Conservation (phyloP, 2,888 invertebrate genomes). For the Eilema depressum region DNA sequence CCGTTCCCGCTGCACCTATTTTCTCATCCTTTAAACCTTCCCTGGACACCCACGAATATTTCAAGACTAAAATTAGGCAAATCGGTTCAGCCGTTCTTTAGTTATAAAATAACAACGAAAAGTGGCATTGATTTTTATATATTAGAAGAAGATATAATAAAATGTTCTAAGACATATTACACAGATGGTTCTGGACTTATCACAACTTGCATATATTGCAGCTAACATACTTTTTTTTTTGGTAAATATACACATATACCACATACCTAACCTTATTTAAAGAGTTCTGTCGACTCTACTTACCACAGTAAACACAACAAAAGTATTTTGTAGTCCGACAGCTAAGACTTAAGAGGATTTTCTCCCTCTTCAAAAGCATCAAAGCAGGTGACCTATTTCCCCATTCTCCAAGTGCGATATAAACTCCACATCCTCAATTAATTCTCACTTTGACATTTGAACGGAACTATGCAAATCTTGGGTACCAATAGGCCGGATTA, state of each 20-base stretch:
- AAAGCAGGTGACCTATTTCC: background rate
- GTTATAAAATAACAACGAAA: too few relatives aligned
- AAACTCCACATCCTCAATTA: slow-evolving; percentile 10
- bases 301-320: background rate
- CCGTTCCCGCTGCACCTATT: too few relatives aligned
- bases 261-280: background rate
- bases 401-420: background rate
- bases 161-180: too few relatives aligned
- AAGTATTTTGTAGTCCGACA: background rate
- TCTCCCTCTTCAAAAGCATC: background rate
- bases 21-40: too few relatives aligned
- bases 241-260: background rate
- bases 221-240: too few relatives aligned
- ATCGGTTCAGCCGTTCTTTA: too few relatives aligned
- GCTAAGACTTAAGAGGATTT: background rate
- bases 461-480: slow-evolving; percentile 18
- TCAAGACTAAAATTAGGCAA: too few relatives aligned
- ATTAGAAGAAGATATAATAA: too few relatives aligned
- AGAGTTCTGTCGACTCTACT: background rate
- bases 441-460: slow-evolving; percentile 13
- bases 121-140: too few relatives aligned
- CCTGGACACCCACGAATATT: too few relatives aligned
- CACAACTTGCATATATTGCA: too few relatives aligned
- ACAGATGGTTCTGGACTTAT: too few relatives aligned
- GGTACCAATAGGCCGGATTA: slow-evolving; percentile 20